Conservation (phyloP, 2,113 vertebrate genomes). For the Riparia riparia region DNA sequence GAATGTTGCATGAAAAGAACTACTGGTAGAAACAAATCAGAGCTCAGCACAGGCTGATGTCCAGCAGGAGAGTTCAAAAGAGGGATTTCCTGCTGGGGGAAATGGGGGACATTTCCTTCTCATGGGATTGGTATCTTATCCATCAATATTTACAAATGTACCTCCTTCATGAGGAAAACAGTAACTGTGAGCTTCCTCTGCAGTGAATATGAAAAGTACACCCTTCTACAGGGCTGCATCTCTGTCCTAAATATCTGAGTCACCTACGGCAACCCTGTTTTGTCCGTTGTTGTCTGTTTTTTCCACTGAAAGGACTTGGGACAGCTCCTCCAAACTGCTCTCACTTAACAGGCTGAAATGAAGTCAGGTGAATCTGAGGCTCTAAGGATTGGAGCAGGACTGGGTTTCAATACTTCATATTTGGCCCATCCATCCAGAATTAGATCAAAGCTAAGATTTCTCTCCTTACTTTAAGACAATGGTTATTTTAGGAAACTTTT, state of each 20-base stretch:
- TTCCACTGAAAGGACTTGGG: neutral
- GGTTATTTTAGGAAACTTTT: neutral
- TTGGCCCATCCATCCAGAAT: neutral
- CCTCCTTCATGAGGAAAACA: neutral
- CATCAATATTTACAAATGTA: neutral
- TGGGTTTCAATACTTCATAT: neutral
- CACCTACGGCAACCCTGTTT: accelerated
- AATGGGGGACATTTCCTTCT: neutral
- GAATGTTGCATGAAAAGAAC: neutral
- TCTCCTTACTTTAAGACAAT: neutral
- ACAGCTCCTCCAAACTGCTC: neutral
- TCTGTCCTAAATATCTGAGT: neutral
- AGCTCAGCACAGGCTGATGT: neutral
- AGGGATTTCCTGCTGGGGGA: neutral
- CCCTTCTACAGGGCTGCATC: neutral
- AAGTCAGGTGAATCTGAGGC: neutral
- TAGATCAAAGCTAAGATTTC: neutral
- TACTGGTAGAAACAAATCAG: neutral
- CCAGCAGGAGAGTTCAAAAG: neutral
- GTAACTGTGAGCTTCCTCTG: neutral
- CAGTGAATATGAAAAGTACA: neutral
- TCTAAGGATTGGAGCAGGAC: neutral
- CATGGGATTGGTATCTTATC: neutral
- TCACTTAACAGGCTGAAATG: neutral
- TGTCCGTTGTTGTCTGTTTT: accelerated